phyloP scores from a whole-genome alignment of 2,113 vertebrate genomes.

The Mola mola region DNA sequence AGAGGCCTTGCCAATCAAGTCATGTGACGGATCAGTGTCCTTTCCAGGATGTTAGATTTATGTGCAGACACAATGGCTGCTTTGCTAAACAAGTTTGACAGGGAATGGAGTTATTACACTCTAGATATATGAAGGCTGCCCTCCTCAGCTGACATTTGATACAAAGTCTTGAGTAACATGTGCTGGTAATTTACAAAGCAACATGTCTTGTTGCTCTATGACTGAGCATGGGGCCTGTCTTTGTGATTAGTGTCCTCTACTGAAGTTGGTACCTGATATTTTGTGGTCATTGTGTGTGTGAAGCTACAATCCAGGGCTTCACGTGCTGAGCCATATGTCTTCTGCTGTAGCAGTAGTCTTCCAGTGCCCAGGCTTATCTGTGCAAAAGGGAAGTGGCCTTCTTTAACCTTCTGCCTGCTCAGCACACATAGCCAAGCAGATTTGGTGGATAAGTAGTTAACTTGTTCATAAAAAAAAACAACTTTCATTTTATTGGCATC shows the following conservation, averaged over 20 bases:
- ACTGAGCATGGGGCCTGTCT: too few species aligned
- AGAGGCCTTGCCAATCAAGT: constrained; percentile 62
- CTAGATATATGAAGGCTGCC: constrained; percentile 14
- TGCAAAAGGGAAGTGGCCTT: constrained; percentile 76
- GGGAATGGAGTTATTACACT: constrained; percentile 36
- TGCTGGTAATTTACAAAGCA: too few species aligned
- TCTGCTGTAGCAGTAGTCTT: constrained; percentile 77
- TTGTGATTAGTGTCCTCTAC: constrained; percentile 41
- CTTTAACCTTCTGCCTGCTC: constrained; percentile 78
- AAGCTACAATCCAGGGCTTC: constrained; percentile 58
- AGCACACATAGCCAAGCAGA: constrained; percentile 21
- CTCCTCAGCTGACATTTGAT: constrained; percentile 19
- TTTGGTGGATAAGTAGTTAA: constrained; percentile 26
- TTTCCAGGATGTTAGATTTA: constrained; percentile 67
- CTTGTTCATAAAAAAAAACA: not conserved
- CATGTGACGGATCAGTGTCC: constrained; percentile 61
- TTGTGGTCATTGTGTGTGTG: constrained; percentile 33
- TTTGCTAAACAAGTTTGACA: too few species aligned
- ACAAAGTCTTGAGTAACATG: too few species aligned
- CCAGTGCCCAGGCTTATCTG: constrained; percentile 75
- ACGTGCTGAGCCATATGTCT: constrained; percentile 79
- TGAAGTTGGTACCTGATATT: constrained; percentile 52
- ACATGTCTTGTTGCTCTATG: not conserved
- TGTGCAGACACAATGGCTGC: too few species aligned
- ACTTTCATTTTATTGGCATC: too few species aligned